Conservation (phyloP, 2,797 vertebrate genomes). For the Cygnus olor region DNA sequence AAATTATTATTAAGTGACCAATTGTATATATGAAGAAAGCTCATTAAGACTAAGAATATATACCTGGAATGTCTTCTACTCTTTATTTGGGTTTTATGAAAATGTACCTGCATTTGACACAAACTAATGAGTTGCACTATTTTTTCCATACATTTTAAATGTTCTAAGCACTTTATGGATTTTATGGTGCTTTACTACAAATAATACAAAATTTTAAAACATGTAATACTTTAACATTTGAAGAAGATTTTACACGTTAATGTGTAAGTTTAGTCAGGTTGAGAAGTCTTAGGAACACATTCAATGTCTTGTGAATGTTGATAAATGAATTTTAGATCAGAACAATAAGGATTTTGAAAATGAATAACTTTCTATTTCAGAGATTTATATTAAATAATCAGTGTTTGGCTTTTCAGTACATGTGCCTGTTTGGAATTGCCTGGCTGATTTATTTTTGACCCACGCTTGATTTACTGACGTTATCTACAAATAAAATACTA, state of each 20-base stretch:
- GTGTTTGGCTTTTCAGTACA: background rate
- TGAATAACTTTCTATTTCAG: background rate
- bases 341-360: background rate
- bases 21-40: background rate
- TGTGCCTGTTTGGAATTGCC: background rate
- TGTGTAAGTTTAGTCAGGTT: background rate
- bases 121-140: background rate
- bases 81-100: background rate
- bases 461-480: background rate
- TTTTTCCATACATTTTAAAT: background rate
- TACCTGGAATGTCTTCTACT: background rate
- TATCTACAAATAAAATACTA: background rate
- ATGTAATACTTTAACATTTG: background rate
- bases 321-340: background rate
- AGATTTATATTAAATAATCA: background rate
- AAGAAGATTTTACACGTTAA: background rate
- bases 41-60: background rate
- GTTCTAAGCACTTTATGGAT: background rate
- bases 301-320: background rate
- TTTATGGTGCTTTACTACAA: background rate
- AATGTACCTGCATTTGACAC: background rate
- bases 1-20: background rate
- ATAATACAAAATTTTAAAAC: background rate
- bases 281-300: background rate
- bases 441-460: background rate